Base-by-base conservation (phyloP, 2,113 vertebrate species). In the Lycaon pictus region DNA sequence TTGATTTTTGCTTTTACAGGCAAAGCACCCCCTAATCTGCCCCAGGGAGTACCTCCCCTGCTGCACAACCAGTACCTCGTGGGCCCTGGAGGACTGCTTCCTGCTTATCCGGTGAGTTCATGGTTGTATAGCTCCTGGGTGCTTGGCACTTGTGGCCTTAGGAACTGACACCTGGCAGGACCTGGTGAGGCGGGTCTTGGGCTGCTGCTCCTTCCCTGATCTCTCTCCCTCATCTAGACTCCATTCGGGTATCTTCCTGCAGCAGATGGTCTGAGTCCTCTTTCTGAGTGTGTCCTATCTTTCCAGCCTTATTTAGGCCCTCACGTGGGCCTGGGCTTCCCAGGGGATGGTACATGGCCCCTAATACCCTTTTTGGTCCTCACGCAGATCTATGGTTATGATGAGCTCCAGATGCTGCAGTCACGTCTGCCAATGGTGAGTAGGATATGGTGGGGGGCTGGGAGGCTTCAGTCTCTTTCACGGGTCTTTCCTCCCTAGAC, bases 61-160 rank as follows among this genome's bases (percentile, higher is more conserved):
- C 98, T 99, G 98, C 99, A 99, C 98, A 99, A 99, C 99, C 99
- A 99, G 99, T 99, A 99, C 98, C 99, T 99, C 98, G 99, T 99
- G 99, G 99, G 99, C 98, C 99, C 99, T 16, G 99, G 99, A 98
- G 99, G 99, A 97, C 99, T 99, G 96, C 99, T 99, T 90, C 99
- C 99, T 96, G 99, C 99, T 97, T 99, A 99, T 98, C 99, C 99
- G 98, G 99, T 99, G 99, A 99, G 99, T 83, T n/a, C 12, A 90
- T 62, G 60, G 71, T 97, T 71, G 97, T 76, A 9, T 67, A 95
- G 62, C 43, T 97, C 62, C 88, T 69, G 72, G 63, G 94, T 0
- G 63, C 63, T 53, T 0, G 0, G 23, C 56, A 63, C 25, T 71
- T 72, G 13, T 82, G 84, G 29, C 56, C n/a, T 83, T 5, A 23